phyloP scores from a whole-genome alignment of 1,140 invertebrate species.

The Aphelinus atriplicis region DNA sequence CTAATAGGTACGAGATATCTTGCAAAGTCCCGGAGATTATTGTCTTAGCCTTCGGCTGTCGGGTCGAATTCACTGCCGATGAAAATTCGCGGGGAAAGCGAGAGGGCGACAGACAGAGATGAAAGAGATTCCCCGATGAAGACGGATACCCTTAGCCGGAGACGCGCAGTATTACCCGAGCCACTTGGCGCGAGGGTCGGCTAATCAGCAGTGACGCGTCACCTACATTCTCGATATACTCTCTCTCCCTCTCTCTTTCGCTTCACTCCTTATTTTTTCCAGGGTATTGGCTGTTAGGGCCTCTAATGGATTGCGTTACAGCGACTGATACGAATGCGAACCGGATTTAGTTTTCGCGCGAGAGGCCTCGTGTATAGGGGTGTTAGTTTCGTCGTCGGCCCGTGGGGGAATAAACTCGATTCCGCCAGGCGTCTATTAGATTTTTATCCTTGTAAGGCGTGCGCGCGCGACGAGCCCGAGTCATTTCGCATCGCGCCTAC shows the following conservation, averaged over 20 bases:
- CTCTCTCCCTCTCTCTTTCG: conserved; percentile 41
- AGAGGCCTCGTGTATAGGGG: conserved; percentile 20
- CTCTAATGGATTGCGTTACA: conserved; percentile 65
- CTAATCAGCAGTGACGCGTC: conserved; percentile 47
- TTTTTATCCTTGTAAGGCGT: conserved; percentile 54
- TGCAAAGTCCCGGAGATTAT: conserved; percentile 42
- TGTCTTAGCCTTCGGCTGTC: conserved; percentile 44
- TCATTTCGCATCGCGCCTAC: conserved; percentile 20
- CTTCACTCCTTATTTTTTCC: conserved; percentile 44
- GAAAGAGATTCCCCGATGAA: conserved; percentile 39
- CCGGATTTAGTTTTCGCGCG: conserved; percentile 60
- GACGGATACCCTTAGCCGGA: conserved; percentile 3
- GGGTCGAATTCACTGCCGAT: conserved; percentile 34
- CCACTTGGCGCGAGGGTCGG: conserved; percentile 14
- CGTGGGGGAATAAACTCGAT: conserved; percentile 58
- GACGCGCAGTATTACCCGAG: background rate
- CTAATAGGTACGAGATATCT: conserved; percentile 25
- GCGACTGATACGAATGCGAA: conserved; percentile 64
- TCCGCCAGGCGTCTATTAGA: conserved; percentile 60
- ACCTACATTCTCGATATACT: conserved; percentile 10
- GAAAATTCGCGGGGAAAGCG: conserved; percentile 9
- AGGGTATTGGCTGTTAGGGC: conserved; percentile 62
- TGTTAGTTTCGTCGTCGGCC: conserved; percentile 41
- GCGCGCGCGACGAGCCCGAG: background rate
- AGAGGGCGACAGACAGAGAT: conserved; percentile 12